phyloP scores from a whole-genome alignment of 37 sponge, comb jelly and placozoan genomes.

The Ianthella basta region DNA sequence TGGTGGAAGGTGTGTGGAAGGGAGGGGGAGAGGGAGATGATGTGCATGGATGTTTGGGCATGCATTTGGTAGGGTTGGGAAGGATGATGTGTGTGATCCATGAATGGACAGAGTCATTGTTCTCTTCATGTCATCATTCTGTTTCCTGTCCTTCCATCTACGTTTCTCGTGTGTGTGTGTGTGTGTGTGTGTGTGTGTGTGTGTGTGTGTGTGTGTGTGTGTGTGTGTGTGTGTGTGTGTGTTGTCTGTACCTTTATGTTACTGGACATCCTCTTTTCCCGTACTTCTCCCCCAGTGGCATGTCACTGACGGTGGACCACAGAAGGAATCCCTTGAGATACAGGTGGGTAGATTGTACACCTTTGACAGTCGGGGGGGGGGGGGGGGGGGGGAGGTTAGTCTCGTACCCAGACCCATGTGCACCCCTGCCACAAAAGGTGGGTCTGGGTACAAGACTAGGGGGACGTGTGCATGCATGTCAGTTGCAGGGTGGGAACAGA shows the following conservation, averaged over 20 bases:
- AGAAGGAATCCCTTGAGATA: background rate
- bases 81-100: too few species aligned
- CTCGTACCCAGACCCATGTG: too few species aligned
- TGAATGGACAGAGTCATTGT: too few species aligned
- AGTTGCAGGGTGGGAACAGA: too few species aligned
- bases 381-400: too few species aligned
- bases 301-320: background rate
- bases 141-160: too few species aligned
- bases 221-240: conserved; percentile 30
- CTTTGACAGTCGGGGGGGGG: too few species aligned
- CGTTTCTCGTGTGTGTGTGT: conserved; percentile 38
- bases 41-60: conserved; percentile 27
- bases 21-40: background rate
- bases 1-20: conserved; percentile 83
- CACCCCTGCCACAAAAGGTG: too few species aligned
- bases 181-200: conserved; percentile 41
- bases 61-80: too few species aligned
- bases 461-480: too few species aligned
- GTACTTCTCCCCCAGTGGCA: background rate
- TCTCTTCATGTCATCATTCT: too few species aligned
- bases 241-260: background rate
- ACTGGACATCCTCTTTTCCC: background rate
- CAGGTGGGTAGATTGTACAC: background rate
- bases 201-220: conserved; percentile 40
- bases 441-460: too few species aligned